Evolutionary conservation across 2,113 vertebrate species (phyloP).

Genomic region (Vanacampus margaritifer): DNA sequence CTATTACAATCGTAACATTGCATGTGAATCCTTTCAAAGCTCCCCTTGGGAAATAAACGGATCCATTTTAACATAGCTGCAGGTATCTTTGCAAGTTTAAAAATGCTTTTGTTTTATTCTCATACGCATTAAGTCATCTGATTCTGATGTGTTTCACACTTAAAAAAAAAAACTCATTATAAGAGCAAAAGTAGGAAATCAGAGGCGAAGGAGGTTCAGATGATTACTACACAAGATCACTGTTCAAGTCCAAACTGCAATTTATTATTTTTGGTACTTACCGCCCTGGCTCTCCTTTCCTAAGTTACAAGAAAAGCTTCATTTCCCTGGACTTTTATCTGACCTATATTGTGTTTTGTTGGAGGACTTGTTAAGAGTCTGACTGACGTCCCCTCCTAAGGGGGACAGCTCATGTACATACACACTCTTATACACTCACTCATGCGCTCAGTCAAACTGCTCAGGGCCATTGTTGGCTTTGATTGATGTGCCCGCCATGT

Average conservation of each 20-base stretch:
- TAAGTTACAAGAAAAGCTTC: background rate
- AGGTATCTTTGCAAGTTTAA: background rate
- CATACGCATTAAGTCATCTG: background rate
- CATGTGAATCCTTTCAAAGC: background rate
- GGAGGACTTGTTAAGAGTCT: constrained; percentile 18
- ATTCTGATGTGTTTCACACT: too few species aligned
- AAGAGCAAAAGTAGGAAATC: background rate
- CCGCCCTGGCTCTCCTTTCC: background rate
- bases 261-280: background rate
- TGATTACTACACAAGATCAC: background rate
- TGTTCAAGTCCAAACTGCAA: background rate
- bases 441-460: constrained; percentile 26
- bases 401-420: constrained; percentile 52
- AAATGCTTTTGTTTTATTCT: background rate
- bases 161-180: background rate
- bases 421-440: constrained; percentile 6
- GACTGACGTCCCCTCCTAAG: constrained; percentile 58
- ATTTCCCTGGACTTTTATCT: background rate
- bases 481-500: constrained; percentile 55
- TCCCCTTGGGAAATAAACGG: background rate
- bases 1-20: background rate
- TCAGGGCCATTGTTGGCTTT: constrained; percentile 57
- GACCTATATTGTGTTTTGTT: constrained; percentile 9
- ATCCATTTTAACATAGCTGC: background rate
- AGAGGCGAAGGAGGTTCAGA: background rate